These are phyloP conservation scores for Orycteropus afer DNA, from an alignment of 2,113 vertebrate species.

Conservation along the genomic window DNA sequence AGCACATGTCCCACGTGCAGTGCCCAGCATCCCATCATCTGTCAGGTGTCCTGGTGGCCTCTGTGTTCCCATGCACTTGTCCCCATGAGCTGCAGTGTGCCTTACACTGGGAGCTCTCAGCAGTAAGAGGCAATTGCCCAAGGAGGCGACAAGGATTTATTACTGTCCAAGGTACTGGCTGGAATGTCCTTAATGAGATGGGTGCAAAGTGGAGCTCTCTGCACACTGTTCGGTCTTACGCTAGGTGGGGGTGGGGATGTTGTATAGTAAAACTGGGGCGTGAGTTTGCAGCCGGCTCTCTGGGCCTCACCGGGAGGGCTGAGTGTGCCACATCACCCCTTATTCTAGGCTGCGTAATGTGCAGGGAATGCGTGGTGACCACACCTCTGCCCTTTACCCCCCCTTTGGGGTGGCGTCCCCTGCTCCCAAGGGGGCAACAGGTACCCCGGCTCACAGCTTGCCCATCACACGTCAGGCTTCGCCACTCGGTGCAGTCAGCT, in stretches of 20 bases:
- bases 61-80: background rate
- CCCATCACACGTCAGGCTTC: too few species aligned
- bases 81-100: too few species aligned
- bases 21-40: too few species aligned
- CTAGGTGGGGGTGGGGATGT: background rate
- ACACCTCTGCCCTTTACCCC: background rate
- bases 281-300: background rate
- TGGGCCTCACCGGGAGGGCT: background rate
- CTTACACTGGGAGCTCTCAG: too few species aligned
- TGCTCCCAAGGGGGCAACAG: background rate
- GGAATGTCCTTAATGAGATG: background rate
- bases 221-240: background rate
- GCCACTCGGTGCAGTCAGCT: background rate
- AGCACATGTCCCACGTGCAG: background rate
- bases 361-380: background rate
- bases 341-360: background rate
- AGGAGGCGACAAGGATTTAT: background rate
- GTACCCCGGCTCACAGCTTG: fast-evolving
- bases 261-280: background rate
- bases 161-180: background rate
- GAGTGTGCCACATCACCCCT: background rate
- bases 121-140: too few species aligned
- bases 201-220: background rate
- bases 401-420: background rate
- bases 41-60: background rate